Evolutionary conservation across 2,113 vertebrate species (phyloP), one percentile per base, ranked within the genome.

Genomic region (Talpa occidentalis): DNA sequence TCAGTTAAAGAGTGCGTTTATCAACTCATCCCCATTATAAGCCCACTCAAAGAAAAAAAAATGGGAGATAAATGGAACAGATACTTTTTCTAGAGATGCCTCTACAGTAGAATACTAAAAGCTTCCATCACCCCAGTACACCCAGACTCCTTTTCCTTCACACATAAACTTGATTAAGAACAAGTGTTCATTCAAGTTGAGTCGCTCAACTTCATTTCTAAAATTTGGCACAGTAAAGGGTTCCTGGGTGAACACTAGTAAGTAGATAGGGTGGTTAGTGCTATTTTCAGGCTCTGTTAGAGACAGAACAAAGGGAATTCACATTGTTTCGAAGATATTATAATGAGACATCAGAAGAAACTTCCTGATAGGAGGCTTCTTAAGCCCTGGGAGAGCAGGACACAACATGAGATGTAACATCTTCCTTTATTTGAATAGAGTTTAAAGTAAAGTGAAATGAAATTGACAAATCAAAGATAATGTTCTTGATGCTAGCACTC

Each of bases 201-300:
- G 28, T 15, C 70, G 15, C 19, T 59, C 3, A 56, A 44, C 0
- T 85, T 5, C 44, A 62, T 80, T 95, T 86, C 64, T 84, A 72
- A 93, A 88, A 82, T 64, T 86, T 96, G 84, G 77, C 81, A 95
- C 35, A 37, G 22, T 54, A 14, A 8, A 60, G 11, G 28, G 14
- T 88, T 81, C 37, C 37, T 28, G 5, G 24, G 16, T 62, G 21
- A 88, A 19, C 2, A 79, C 10, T 70, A 52, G n/a, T 5, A 15
- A 52, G n/a, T 5, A 15, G 19, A 28, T 2, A 56, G 1, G 4
- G 6, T 72, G 9, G 4, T 80, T 70, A 60, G 21, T 80, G 12
- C 2, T 32, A 15, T 49, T 92, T 91, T 77, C 32, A 81, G 32
- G 24, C 3, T 78, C 87, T 40, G 8, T 56, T 88, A 52, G 22